Percentiles rank a stretch among this genome's conserved stretches.
Evolutionary conservation across 1,140 invertebrate genomes (phyloP).

Genomic region (Coenobita brevimanus): DNA sequence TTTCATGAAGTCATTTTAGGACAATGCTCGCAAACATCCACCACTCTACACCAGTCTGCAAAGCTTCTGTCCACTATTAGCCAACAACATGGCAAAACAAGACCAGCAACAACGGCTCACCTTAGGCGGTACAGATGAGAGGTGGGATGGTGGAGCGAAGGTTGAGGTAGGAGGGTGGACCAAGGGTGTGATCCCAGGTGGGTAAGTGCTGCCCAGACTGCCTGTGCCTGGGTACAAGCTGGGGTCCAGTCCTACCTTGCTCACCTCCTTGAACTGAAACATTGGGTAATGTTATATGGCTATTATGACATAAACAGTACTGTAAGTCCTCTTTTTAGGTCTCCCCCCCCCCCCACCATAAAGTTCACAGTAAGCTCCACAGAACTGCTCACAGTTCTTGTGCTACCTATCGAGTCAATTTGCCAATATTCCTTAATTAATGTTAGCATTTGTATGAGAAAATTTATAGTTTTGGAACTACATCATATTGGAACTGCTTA

Average conservation of each 20-base stretch:
- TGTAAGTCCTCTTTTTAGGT: not conserved
- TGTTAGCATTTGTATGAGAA: too few species aligned
- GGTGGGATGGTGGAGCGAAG: conserved; percentile 85
- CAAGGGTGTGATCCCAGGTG: conserved; percentile 86
- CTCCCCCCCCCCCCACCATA: not conserved
- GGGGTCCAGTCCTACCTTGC: conserved; percentile 85
- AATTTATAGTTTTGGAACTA: too few species aligned
- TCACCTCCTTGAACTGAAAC: conserved; percentile 89
- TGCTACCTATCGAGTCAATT: too few species aligned
- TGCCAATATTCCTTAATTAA: too few species aligned
- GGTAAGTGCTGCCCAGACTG: conserved; percentile 77
- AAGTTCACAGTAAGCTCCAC: too few species aligned
- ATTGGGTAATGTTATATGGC: not conserved
- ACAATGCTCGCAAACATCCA: too few species aligned
- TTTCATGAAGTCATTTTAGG: too few species aligned
- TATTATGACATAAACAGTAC: not conserved
- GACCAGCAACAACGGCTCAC: conserved; percentile 78
- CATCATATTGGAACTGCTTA: too few species aligned
- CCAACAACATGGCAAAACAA: too few species aligned
- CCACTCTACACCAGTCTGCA: too few species aligned
- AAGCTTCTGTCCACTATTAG: too few species aligned
- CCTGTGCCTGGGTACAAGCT: conserved; percentile 85
- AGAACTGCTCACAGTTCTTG: too few species aligned
- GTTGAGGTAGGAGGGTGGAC: conserved; percentile 84
- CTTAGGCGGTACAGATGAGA: conserved; percentile 91